phyloP scores from a whole-genome alignment of 2,113 vertebrate species.

The Hiodon tergisus region DNA sequence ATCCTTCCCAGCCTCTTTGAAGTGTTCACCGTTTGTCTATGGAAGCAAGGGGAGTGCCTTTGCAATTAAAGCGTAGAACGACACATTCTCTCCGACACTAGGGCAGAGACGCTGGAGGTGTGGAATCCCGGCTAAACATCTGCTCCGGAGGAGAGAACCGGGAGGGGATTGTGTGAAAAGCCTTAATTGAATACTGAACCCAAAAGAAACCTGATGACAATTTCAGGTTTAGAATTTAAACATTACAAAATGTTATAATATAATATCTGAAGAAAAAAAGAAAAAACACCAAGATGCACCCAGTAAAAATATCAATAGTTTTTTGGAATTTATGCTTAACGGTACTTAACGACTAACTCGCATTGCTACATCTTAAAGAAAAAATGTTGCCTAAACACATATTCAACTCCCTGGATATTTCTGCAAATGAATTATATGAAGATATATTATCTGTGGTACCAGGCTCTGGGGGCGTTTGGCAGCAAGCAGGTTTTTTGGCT shows the following conservation, averaged over 20 bases:
- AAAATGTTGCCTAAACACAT: no score
- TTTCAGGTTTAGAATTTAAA: neutral
- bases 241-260: no score
- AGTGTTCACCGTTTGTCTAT: neutral
- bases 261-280: no score
- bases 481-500: no score
- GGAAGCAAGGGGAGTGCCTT: neutral
- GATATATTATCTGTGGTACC: no score
- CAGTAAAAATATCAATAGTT: neutral
- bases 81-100: neutral
- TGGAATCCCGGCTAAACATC: constrained; percentile 8
- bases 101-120: neutral
- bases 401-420: no score
- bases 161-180: neutral
- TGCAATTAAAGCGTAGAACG: neutral
- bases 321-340: neutral
- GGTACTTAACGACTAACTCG: no score
- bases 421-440: no score
- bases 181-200: neutral
- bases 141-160: neutral
- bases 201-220: neutral
- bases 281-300: no score
- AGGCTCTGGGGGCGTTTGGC: no score
- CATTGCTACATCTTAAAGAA: no score
- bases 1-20: constrained; percentile 26